These are phyloP conservation scores for Euura lappo DNA, from an alignment of 1,140 invertebrate genomes.

Conservation along the genomic window DNA sequence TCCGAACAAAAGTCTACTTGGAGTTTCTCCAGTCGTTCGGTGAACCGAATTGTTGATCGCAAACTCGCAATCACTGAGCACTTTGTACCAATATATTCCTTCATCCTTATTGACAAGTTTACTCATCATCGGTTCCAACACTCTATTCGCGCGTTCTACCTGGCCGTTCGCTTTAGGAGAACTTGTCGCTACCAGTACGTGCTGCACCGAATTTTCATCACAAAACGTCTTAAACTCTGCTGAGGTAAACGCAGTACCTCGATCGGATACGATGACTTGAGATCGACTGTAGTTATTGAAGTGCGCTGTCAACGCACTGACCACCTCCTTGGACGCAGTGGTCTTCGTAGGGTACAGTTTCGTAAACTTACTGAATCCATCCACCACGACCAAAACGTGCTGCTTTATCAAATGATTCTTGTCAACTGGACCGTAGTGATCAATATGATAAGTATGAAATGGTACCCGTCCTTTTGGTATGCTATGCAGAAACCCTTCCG, in stretches of 20 bases:
- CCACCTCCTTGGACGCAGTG: conserved; percentile 21
- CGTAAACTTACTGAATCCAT: conserved; percentile 37
- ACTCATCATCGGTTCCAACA: conserved; percentile 27
- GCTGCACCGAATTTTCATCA: conserved; percentile 16
- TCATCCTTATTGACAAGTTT: conserved; percentile 25
- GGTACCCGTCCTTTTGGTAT: conserved; percentile 26
- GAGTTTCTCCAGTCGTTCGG: conserved; percentile 24
- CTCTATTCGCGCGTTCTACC: conserved; percentile 24
- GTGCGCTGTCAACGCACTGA: conserved; percentile 18
- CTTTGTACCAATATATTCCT: conserved; percentile 27
- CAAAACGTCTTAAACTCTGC: conserved; percentile 26
- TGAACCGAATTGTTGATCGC: conserved; percentile 35
- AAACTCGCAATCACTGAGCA: conserved; percentile 29
- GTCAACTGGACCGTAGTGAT: conserved; percentile 28
- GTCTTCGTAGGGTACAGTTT: conserved; percentile 23
- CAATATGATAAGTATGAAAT: conserved; percentile 29
- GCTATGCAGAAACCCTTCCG: conserved; percentile 24
- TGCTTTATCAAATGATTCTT: conserved; percentile 22
- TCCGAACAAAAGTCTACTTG: conserved; percentile 31
- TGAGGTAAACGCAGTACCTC: conserved; percentile 28
- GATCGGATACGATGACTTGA: conserved; percentile 22
- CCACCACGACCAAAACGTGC: conserved; percentile 38
- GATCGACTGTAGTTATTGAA: conserved; percentile 25
- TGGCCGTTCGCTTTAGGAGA: conserved; percentile 23
- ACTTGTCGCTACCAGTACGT: conserved; percentile 21